Conservation (phyloP, 2,113 vertebrate species). For the Heterochromis multidens region DNA sequence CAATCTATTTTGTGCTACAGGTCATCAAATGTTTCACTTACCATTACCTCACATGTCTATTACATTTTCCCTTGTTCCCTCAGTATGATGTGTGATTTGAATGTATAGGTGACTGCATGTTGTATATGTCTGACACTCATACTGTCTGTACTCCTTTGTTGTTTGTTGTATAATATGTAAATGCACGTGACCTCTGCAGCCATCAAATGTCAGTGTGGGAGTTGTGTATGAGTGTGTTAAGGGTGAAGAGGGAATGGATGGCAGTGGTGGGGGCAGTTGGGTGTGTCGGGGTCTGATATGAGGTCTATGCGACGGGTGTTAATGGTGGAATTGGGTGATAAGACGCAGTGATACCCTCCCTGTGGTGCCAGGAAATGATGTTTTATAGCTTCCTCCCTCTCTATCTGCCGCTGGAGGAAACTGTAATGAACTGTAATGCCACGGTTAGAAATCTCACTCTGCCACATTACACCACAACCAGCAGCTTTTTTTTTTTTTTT, state of each 20-base stretch:
- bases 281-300: slow-evolving; percentile 38
- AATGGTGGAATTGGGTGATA: slow-evolving; percentile 20
- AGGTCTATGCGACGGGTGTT: slow-evolving; percentile 1
- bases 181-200: not conserved
- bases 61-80: not conserved
- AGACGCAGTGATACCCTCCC: not conserved
- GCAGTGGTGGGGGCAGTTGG: not conserved
- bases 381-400: slow-evolving; percentile 7
- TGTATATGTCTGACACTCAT: not conserved
- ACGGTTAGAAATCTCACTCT: slow-evolving; percentile 2
- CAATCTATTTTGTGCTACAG: not conserved
- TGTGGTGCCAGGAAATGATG: slow-evolving; percentile 15
- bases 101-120: not conserved
- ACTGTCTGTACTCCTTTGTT: not conserved
- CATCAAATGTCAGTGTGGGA: not conserved
- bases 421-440: slow-evolving; percentile 10
- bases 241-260: not conserved
- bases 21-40: not conserved
- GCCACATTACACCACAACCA: not conserved
- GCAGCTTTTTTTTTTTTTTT: not conserved
- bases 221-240: not conserved
- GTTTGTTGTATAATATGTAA: not conserved
- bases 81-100: not conserved
- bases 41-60: not conserved
- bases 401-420: not conserved